These are phyloP conservation scores for Napeogenes sylphis DNA, from an alignment of 2,888 invertebrate species.

Conservation along the genomic window DNA sequence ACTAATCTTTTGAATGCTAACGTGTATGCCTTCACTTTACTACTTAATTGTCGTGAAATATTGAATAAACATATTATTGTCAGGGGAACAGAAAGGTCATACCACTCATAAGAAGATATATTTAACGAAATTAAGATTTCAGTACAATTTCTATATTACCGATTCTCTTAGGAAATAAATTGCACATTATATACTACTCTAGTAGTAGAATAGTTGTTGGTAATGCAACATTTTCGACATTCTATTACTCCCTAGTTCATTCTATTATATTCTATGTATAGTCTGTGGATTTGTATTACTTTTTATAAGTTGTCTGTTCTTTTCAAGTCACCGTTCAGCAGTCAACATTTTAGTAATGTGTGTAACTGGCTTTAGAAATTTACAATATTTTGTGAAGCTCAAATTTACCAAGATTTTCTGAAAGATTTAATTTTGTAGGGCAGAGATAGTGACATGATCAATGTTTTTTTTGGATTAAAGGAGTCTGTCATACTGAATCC, in stretches of 20 bases:
- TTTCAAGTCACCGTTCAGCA: neutral
- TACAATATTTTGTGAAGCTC: slow-evolving; percentile 12
- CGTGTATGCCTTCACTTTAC: too few relatives aligned
- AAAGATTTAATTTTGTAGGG: neutral
- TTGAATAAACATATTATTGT: too few relatives aligned
- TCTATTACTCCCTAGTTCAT: neutral
- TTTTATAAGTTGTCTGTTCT: neutral
- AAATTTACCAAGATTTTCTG: neutral
- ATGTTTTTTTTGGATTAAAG: neutral
- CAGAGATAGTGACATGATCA: neutral
- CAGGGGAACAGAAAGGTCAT: too few relatives aligned
- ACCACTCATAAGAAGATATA: too few relatives aligned
- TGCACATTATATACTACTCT: too few relatives aligned
- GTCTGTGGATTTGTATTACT: neutral
- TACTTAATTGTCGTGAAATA: too few relatives aligned
- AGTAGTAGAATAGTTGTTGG: too few relatives aligned
- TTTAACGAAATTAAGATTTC: too few relatives aligned
- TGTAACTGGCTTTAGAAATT: slow-evolving; percentile 3
- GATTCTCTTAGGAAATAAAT: too few relatives aligned
- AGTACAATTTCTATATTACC: too few relatives aligned
- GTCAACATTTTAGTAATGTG: neutral
- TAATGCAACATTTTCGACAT: neutral
- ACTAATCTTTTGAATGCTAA: too few relatives aligned
- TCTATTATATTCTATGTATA: neutral
- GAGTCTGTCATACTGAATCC: neutral